Percentiles rank a stretch among this genome's conserved stretches.
phyloP scores from a whole-genome alignment of 2,888 invertebrate genomes.

The Pollenia griseotomentosa region DNA sequence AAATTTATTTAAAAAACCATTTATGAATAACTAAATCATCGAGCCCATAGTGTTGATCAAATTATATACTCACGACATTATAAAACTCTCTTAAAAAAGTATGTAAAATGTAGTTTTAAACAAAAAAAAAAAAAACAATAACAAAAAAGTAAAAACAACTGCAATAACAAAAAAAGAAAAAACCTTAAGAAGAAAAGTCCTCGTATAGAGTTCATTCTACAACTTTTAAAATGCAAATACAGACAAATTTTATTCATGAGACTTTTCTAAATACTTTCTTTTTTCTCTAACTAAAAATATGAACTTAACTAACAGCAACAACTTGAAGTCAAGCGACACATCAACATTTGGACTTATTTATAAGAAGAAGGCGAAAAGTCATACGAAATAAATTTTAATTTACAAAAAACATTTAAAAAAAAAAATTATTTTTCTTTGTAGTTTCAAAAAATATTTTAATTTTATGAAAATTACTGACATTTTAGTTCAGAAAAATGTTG shows the following conservation, averaged over 20 bases:
- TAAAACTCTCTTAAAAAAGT: slow-evolving; percentile 17
- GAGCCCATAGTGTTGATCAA: slow-evolving; percentile 31
- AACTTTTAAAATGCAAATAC: slow-evolving; percentile 72
- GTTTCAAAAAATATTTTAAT: slow-evolving; percentile 21
- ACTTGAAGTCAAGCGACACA: slow-evolving; percentile 35
- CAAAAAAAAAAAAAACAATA: neutral
- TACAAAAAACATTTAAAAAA: slow-evolving; percentile 6
- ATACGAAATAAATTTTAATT: slow-evolving; percentile 43
- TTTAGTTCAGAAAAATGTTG: neutral
- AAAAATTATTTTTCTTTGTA: neutral
- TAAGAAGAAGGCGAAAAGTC: slow-evolving; percentile 10
- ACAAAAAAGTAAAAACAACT: slow-evolving; percentile 23
- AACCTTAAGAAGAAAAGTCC: slow-evolving; percentile 10
- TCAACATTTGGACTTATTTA: neutral
- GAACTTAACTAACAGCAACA: slow-evolving; percentile 31
- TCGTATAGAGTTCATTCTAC: slow-evolving; percentile 9
- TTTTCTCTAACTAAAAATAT: neutral
- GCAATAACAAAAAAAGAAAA: slow-evolving; percentile 28
- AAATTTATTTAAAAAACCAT: too few relatives aligned
- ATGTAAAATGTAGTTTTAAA: neutral
- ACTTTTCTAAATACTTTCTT: slow-evolving; percentile 23
- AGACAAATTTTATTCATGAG: slow-evolving; percentile 73
- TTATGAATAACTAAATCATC: neutral
- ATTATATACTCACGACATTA: slow-evolving; percentile 15
- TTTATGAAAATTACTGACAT: neutral